Evolutionary conservation across 2,888 invertebrate genomes (phyloP), one percentile per base, ranked within the genome.

Genomic region (Cataglyphis albicans): DNA sequence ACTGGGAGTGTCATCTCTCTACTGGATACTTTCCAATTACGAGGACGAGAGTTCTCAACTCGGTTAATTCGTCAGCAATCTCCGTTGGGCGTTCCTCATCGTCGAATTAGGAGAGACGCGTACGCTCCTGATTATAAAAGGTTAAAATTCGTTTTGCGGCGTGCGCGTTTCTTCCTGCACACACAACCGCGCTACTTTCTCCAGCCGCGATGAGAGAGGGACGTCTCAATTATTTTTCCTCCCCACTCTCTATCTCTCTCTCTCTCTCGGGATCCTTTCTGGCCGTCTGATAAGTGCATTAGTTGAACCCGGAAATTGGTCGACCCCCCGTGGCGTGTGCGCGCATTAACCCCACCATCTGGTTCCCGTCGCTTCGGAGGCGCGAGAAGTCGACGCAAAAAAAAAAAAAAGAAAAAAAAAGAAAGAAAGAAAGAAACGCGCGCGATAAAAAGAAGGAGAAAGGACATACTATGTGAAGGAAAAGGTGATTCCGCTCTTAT

Each of bases 231-330:
- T 89, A 89, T 89, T 89, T 88, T 81, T 82, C 78, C 72, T 75
- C 48, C 70, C 70, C 65, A 52, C 35, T 35, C 68, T 84, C 82
- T 78, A 82, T 81, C 82, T 78, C 73, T 84, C 82, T 75, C 73
- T 84, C 82, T 78, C 83, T 81, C 82, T 64, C 63, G 29, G 75
- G 83, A 61, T 82, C 78, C 81, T 78, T 87, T 83, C 82, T 75
- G 67, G 81, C 81, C 32, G 83, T 68, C 84, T 82, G 88, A 89
- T 87, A 86, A 89, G 87, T 86, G 85, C 87, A 89, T 90, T 89
- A 89, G 83, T 82, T 64, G 83, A 81, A 90, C 89, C 91, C 87
- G 91, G 91, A 92, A 91, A 91, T 91, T 90, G 91, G 86, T 91
- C 81, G 91, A 88, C 89, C 87, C 89, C 92, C 87, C 89, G 86